Conservation (phyloP, 2,113 vertebrate species). For the Hypanus sabinus region DNA sequence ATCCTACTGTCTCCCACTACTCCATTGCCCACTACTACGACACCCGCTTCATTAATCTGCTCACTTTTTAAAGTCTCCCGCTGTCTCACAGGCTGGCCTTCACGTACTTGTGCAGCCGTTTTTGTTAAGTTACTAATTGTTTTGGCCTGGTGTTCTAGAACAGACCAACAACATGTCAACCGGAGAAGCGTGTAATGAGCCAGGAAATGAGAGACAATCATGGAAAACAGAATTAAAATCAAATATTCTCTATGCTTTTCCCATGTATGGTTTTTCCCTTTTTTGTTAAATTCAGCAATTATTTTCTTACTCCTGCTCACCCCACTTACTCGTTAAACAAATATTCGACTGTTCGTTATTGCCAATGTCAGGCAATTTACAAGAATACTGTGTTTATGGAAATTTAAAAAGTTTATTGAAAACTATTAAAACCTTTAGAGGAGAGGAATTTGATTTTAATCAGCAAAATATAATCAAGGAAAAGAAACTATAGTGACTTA, state of each 20-base stretch:
- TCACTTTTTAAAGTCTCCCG: too few species aligned
- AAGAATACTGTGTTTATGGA: not conserved
- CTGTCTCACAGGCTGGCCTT: too few species aligned
- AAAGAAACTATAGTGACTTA: not conserved
- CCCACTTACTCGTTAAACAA: not conserved
- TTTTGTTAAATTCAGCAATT: too few species aligned
- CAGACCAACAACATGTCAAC: not conserved
- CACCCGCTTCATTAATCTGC: too few species aligned
- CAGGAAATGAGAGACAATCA: not conserved
- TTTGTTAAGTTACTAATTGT: too few species aligned
- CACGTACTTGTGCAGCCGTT: too few species aligned
- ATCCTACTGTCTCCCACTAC: too few species aligned
- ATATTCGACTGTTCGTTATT: not conserved
- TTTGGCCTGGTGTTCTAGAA: not conserved
- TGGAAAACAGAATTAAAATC: not conserved
- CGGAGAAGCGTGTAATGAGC: not conserved
- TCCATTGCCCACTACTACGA: too few species aligned
- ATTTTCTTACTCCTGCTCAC: not conserved
- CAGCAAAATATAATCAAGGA: not conserved
- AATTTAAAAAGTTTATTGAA: too few species aligned
- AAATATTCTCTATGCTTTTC: not conserved
- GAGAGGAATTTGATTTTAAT: not conserved
- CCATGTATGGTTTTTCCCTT: not conserved
- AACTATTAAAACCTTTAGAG: not conserved
- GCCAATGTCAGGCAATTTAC: not conserved